Percentiles rank a stretch among this genome's conserved stretches.
phyloP scores from a whole-genome alignment of 2,888 invertebrate genomes.

The Plagiodera versicolora region DNA sequence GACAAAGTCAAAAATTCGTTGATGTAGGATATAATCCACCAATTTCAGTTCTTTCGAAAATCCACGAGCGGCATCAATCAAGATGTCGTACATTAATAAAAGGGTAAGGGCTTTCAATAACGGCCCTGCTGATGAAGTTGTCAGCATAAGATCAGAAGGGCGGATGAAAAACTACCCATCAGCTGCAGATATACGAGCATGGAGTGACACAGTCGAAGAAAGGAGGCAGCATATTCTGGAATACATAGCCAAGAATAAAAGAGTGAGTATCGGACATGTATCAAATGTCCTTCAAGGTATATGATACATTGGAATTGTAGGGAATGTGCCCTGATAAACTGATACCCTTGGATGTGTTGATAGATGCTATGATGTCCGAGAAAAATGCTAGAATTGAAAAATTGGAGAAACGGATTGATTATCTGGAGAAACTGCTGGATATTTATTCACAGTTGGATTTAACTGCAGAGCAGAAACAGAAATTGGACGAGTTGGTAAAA shows the following conservation, averaged over 20 bases:
- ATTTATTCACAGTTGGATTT: constrained; percentile 41
- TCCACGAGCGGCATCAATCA: neutral
- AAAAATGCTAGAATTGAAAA: constrained; percentile 60
- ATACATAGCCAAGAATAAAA: constrained; percentile 28
- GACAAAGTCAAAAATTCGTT: constrained; percentile 10
- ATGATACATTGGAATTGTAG: constrained; percentile 33
- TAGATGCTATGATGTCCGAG: constrained; percentile 48
- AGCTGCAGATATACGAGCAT: constrained; percentile 61
- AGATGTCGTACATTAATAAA: constrained; percentile 24
- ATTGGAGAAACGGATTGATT: constrained; percentile 56
- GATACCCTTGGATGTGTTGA: constrained; percentile 49
- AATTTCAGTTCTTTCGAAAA: neutral
- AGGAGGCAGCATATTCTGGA: constrained; percentile 62
- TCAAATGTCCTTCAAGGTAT: too few species aligned
- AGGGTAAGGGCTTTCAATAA: constrained; percentile 16
- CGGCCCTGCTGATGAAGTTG: neutral
- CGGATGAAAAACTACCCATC: constrained; percentile 60
- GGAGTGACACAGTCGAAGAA: constrained; percentile 61
- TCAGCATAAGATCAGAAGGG: constrained; percentile 54
- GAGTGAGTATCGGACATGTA: neutral
- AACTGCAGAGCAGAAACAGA: constrained; percentile 44
- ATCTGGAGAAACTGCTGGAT: constrained; percentile 40
- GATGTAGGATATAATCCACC: constrained; percentile 12
- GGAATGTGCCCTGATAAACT: constrained; percentile 45
- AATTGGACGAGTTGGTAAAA: constrained; percentile 41